Evolutionary conservation across 2,113 vertebrate genomes (phyloP), one percentile per base, ranked within the genome.

Genomic region (Rhinichthys klamathensis): DNA sequence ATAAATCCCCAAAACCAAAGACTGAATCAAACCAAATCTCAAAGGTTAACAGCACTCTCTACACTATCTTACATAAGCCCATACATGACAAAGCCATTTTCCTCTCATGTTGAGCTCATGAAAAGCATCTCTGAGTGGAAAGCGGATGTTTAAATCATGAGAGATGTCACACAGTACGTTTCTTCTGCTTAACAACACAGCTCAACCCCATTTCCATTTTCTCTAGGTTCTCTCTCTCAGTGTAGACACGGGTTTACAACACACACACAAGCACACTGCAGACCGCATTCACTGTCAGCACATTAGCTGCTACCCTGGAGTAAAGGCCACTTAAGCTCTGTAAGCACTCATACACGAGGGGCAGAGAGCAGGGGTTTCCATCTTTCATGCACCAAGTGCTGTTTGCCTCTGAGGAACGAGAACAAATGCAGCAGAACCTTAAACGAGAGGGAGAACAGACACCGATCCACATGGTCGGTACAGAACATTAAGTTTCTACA

Each of bases 201-300:
- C 75, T 76, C 27, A 74, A 54, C 11, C 84, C 77, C 60, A 74
- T 67, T 73, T 65, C 83, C n/a, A 61, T 82, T 73, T 79, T 73
- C 83, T 83, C 60, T 2, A 10, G 83, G 16, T 49, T 84, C 46
- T 18, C 7, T 41, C 74, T 41, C 74, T 78, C 27, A 1, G 60
- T 38, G 74, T 44, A 74, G 70, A 77, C n/a, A 73, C 25, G 54
- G 78, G 44, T 88, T 82, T 63, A 72, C 60, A 70, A 61, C 58
- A 84, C 60, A 76, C 70, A 76, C 70, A 75, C 60, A 25, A 61
- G 51, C 72, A 56, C 41, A n/a, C 61, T 61, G 72, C 65, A 82
- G 27, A 82, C 73, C 65, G 79, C 54, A 63, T 80, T 82, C 80
- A 44, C 81, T 85, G 83, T 85, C 87, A 85, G 86, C 84, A 85